Evolutionary conservation across 2,113 vertebrate species (phyloP), one percentile per base, ranked within the genome.

Genomic region (Boulengeromyrus knoepffleri): DNA sequence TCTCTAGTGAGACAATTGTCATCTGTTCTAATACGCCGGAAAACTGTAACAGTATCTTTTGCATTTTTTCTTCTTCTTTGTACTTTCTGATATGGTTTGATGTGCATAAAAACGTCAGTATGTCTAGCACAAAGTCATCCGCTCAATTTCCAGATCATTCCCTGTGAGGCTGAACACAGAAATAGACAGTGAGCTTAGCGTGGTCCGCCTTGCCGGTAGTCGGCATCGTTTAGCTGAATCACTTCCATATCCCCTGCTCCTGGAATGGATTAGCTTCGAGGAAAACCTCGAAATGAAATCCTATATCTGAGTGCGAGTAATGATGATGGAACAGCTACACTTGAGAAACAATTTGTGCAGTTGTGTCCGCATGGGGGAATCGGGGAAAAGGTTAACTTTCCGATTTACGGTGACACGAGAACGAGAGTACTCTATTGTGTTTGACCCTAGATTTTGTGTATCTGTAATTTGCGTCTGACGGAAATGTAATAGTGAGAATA

Each of bases 401-500:
- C 91, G 89, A 92, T 95, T 93, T 93, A 93, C n/a, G 13, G 93
- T 91, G 92, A 90, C 92, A 91, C 92, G 90, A 88, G 90, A 93
- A 93, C 93, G 89, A 50, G 92, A 94, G 93, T 89, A 91, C 92
- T 93, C 92, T 84, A 91, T 80, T 80, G 74, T 42, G 74, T 80
- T 80, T 80, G 74, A 42, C 74, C 74, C 74, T 42, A 17, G 74
- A 42, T 80, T 80, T 80, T 80, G 74, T 92, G 92, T 92, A 74
- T 93, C 91, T 91, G 93, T 95, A 93, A 93, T 94, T 93, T 94
- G 91, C 93, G 90, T 91, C 91, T 92, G 92, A 93, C 93, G 95
- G 93, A 94, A 93, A 95, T 94, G 93, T 93, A 93, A 93, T 94
- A 94, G 94, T 94, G 91, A 90, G 92, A 92, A 91, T 70, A 89